Evolutionary conservation across 2,888 invertebrate species (phyloP).

Genomic region (Cyclophora punctaria): DNA sequence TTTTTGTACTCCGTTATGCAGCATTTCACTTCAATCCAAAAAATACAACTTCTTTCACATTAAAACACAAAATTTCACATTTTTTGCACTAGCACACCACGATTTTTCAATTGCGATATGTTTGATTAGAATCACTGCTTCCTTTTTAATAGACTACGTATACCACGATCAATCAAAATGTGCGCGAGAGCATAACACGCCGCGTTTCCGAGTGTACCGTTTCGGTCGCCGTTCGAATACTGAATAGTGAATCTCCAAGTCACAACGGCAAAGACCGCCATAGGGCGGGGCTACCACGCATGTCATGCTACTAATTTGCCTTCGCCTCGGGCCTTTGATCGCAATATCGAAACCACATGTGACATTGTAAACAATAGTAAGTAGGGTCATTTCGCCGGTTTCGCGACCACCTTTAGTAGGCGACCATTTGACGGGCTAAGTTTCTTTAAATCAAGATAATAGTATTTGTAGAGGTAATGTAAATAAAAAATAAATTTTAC

Average conservation of each 20-base stretch:
- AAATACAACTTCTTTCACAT: background rate
- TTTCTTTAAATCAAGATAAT: too few relatives aligned
- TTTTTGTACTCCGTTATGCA: too few relatives aligned
- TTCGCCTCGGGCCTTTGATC: background rate
- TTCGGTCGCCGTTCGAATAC: slow-evolving; percentile 30
- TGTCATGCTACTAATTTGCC: slow-evolving; percentile 10
- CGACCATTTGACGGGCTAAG: too few relatives aligned
- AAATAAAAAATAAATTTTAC: too few relatives aligned
- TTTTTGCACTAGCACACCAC: slow-evolving; percentile 3
- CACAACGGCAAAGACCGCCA: slow-evolving; percentile 18
- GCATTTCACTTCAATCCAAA: background rate
- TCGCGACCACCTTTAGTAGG: too few relatives aligned
- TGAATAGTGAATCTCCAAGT: slow-evolving; percentile 9
- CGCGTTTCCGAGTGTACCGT: slow-evolving; percentile 43
- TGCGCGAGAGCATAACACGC: slow-evolving; percentile 41
- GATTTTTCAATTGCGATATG: background rate
- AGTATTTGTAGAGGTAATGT: too few relatives aligned
- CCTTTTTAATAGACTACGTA: background rate
- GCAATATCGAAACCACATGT: background rate
- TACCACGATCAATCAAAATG: slow-evolving; percentile 22
- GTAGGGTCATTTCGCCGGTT: too few relatives aligned
- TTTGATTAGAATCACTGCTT: background rate
- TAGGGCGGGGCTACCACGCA: slow-evolving; percentile 15
- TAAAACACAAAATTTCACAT: background rate
- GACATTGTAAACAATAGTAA: background rate